phyloP scores from a whole-genome alignment of 30 jellyfish, hydroid and myxozoan genomes.

The Aurelia aurita region DNA sequence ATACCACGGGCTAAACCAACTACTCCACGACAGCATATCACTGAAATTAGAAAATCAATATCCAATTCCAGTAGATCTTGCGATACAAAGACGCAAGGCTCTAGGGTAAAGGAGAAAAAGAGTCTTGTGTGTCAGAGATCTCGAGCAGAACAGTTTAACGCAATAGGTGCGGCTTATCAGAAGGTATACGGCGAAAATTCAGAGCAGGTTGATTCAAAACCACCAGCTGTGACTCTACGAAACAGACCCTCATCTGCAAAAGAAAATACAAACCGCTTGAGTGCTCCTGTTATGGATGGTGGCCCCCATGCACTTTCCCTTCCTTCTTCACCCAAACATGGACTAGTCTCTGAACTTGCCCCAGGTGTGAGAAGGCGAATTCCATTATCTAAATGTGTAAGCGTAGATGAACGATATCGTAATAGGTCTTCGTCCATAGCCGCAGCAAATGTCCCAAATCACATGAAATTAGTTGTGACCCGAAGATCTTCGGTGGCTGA shows the following conservation, averaged over 20 bases:
- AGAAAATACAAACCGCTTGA: constrained; percentile 34
- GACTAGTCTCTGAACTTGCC: constrained; percentile 34
- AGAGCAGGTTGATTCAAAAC: constrained; percentile 19
- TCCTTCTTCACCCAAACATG: constrained; percentile 75
- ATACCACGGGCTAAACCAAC: constrained; percentile 92
- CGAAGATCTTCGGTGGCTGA: constrained; percentile 58
- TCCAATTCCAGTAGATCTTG: constrained; percentile 53
- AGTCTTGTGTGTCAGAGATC: constrained; percentile 28
- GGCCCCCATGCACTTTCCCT: constrained; percentile 31
- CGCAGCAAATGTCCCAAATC: neutral
- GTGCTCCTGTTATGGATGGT: constrained; percentile 39
- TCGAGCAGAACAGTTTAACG: constrained; percentile 61
- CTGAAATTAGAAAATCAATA: constrained; percentile 82
- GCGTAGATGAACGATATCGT: constrained; percentile 59
- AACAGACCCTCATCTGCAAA: constrained; percentile 73
- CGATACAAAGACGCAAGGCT: constrained; percentile 23
- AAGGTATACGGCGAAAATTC: constrained; percentile 39
- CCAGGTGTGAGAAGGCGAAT: constrained; percentile 70
- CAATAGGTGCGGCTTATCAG: constrained; percentile 64
- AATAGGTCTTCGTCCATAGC: neutral
- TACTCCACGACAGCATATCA: constrained; percentile 88
- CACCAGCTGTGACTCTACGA: constrained; percentile 71
- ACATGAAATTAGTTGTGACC: neutral
- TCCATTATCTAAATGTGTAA: constrained; percentile 49
- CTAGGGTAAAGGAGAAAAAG: constrained; percentile 28